phyloP scores from a whole-genome alignment of 1,140 invertebrate species.

The Drusus annulatus region DNA sequence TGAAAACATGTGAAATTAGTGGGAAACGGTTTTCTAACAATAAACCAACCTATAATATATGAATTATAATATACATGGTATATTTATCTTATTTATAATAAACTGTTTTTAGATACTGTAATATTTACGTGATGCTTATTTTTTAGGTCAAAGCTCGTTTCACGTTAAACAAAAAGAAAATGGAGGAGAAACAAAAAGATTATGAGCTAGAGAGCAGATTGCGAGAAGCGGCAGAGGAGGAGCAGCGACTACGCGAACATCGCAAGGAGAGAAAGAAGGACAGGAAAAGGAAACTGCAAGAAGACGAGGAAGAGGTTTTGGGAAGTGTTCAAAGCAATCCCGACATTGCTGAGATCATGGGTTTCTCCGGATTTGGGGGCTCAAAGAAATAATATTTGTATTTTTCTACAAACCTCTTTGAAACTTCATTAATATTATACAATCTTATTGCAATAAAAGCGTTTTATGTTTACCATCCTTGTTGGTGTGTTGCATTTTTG shows the following conservation, averaged over 20 bases:
- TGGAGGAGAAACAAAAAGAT: conserved; percentile 96
- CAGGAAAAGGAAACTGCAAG: conserved; percentile 88
- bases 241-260: conserved; percentile 95
- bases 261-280: conserved; percentile 92
- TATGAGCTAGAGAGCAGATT: conserved; percentile 94
- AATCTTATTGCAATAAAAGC: too few species aligned
- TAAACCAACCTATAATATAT: too few species aligned
- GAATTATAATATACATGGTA: too few species aligned
- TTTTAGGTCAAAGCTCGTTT: conserved; percentile 92
- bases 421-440: too few species aligned
- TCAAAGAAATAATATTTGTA: conserved; percentile 79
- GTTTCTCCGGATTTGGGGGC: conserved; percentile 95
- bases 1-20: too few species aligned
- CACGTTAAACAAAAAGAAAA: conserved; percentile 93
- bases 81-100: too few species aligned
- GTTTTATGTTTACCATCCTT: too few species aligned
- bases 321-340: conserved; percentile 76
- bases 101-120: too few species aligned
- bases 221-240: conserved; percentile 96
- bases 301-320: conserved; percentile 77
- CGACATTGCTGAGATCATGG: conserved; percentile 96
- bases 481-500: too few species aligned
- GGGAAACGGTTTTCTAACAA: too few species aligned
- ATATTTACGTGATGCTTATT: background rate
- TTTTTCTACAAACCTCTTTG: too few species aligned